Percentiles rank a stretch among this genome's conserved stretches.
Evolutionary conservation across 2,797 vertebrate genomes (phyloP).

Genomic region (Scarus forsteni): DNA sequence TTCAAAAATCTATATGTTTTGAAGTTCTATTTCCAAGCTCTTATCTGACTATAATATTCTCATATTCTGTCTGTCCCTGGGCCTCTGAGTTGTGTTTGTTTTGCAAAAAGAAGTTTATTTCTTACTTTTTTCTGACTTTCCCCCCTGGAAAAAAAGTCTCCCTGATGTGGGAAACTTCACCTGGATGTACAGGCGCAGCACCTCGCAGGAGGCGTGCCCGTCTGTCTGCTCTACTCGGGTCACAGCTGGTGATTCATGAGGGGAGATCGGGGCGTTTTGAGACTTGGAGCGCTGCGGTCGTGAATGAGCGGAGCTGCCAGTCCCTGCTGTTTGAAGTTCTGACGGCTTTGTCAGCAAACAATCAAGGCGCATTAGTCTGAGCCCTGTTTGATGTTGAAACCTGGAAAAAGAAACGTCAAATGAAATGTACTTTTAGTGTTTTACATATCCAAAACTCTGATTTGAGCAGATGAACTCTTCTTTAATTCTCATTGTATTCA

Average conservation of each 20-base stretch:
- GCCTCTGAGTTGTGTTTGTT: constrained; percentile 43
- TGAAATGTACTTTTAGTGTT: constrained; percentile 52
- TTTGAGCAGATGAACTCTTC: constrained; percentile 58
- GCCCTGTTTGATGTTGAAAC: constrained; percentile 76
- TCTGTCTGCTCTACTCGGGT: constrained; percentile 79
- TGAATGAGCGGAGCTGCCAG: constrained; percentile 72
- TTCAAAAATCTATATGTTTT: too few species aligned
- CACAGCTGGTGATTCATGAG: constrained; percentile 72
- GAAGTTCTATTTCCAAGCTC: too few species aligned
- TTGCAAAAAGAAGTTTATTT: constrained; percentile 54
- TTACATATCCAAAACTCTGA: constrained; percentile 48
- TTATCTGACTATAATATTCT: not conserved
- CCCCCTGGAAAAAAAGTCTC: constrained; percentile 51
- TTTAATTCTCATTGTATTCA: constrained; percentile 49
- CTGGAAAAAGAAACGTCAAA: constrained; percentile 69
- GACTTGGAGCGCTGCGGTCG: constrained; percentile 65
- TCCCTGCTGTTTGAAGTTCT: constrained; percentile 82
- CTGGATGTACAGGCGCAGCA: constrained; percentile 47
- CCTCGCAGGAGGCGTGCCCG: constrained; percentile 75
- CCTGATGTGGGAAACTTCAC: constrained; percentile 63
- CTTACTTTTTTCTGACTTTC: constrained; percentile 41
- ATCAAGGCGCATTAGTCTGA: constrained; percentile 76
- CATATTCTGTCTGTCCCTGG: constrained; percentile 1
- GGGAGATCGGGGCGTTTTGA: constrained; percentile 74
- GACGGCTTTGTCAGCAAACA: constrained; percentile 83